phyloP scores from a whole-genome alignment of 1,140 invertebrate genomes.

The Nasonia longicornis region DNA sequence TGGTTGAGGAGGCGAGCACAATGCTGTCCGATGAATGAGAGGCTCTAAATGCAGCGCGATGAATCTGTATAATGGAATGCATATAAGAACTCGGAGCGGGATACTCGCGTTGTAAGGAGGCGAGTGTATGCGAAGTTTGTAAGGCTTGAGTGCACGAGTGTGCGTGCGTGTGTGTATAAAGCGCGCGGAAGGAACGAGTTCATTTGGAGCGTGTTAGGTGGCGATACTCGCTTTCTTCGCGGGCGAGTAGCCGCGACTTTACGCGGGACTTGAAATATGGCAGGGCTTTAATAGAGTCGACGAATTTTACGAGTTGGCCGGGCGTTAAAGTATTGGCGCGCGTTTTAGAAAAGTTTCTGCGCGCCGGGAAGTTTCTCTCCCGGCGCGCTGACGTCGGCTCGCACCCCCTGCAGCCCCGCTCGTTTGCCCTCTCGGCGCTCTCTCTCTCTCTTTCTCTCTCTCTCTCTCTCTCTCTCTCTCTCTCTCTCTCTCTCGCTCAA shows the following conservation, averaged over 20 bases:
- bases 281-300: slow-evolving; percentile 10
- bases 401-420: background rate
- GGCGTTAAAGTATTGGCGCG: slow-evolving; percentile 28
- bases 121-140: no score
- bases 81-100: no score
- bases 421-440: background rate
- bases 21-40: background rate
- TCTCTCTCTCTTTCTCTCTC: no score
- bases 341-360: slow-evolving; percentile 9
- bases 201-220: background rate
- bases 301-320: slow-evolving; percentile 29
- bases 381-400: background rate
- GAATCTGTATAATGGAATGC: no score
- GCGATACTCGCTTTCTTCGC: background rate
- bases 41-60: background rate
- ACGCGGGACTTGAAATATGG: slow-evolving; percentile 3
- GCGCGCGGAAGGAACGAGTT: background rate
- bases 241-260: background rate
- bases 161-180: no score
- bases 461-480: slow-evolving; percentile 1
- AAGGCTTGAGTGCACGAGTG: no score
- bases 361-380: background rate
- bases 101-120: no score
- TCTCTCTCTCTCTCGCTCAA: background rate
- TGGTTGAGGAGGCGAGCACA: background rate